phyloP scores from a whole-genome alignment of 2,113 vertebrate genomes.

The Varanus komodoensis region DNA sequence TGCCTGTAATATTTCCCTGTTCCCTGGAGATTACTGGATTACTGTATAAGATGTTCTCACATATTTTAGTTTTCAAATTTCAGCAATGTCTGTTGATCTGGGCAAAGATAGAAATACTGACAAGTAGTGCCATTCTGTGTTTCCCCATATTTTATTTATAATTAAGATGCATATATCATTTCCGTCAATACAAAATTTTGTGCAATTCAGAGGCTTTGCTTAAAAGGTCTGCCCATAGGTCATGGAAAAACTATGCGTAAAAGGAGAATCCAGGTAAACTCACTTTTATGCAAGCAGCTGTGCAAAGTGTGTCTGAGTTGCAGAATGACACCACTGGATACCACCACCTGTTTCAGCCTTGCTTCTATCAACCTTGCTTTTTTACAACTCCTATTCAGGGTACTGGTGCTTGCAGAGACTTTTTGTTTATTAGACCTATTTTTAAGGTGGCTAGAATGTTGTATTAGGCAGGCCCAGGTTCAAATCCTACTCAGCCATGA shows the following conservation, averaged over 20 bases:
- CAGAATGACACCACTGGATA: too few species aligned
- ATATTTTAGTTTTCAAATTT: constrained; percentile 59
- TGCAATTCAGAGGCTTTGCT: not conserved
- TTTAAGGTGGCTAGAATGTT: too few species aligned
- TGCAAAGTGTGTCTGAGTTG: too few species aligned
- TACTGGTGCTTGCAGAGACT: too few species aligned
- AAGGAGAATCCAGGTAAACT: too few species aligned
- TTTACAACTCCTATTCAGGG: too few species aligned
- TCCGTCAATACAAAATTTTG: not conserved
- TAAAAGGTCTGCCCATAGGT: not conserved
- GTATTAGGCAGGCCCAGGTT: not conserved
- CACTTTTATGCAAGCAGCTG: too few species aligned
- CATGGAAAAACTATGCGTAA: too few species aligned
- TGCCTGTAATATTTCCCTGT: constrained; percentile 57
- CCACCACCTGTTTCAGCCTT: too few species aligned
- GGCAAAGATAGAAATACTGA: constrained; percentile 53
- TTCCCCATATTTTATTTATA: not conserved
- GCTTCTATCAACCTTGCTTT: too few species aligned
- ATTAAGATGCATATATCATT: not conserved
- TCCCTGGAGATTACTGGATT: constrained; percentile 52
- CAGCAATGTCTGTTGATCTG: constrained; percentile 58
- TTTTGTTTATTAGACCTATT: too few species aligned
- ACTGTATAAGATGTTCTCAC: constrained; percentile 45
- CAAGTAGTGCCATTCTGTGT: not conserved
- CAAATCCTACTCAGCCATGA: not conserved